These are phyloP conservation scores for Chaunax sp. DNA, from an alignment of 2,797 vertebrate genomes.

Conservation along the genomic window DNA sequence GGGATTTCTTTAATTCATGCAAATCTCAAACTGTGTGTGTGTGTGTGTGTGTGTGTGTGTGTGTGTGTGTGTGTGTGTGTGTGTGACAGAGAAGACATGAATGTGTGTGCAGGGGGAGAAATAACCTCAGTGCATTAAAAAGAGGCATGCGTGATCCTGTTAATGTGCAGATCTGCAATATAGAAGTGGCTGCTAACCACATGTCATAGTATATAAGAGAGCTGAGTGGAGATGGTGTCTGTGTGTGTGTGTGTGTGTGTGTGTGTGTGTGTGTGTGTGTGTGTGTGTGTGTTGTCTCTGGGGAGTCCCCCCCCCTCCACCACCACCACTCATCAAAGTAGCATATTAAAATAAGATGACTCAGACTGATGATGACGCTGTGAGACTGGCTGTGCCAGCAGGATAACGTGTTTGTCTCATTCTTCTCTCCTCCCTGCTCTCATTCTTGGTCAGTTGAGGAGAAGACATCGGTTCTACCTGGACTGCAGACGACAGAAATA, in stretches of 20 bases:
- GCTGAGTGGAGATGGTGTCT: constrained; percentile 3
- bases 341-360: constrained; percentile 77
- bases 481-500: constrained; percentile 2
- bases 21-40: not conserved
- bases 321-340: constrained; percentile 71
- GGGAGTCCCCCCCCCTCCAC: constrained; percentile 33
- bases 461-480: not conserved
- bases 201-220: constrained; percentile 21
- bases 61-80: constrained; percentile 2
- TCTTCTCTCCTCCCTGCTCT: constrained; percentile 25
- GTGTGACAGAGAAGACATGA: constrained; percentile 9
- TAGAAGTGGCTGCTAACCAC: constrained; percentile 35
- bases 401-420: constrained; percentile 56
- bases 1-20: constrained; percentile 32
- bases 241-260: constrained; percentile 16
- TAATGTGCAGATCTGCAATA: constrained; percentile 35
- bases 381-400: constrained; percentile 67
- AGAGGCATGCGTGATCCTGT: constrained; percentile 19
- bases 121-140: constrained; percentile 2
- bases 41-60: constrained; percentile 17
- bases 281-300: constrained; percentile 30
- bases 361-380: constrained; percentile 71
- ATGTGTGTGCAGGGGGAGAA: not conserved
- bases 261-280: constrained; percentile 22
- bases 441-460: constrained; percentile 24